Base-by-base conservation (phyloP, 2,113 vertebrate genomes). In the Lepisosteus oculatus region DNA sequence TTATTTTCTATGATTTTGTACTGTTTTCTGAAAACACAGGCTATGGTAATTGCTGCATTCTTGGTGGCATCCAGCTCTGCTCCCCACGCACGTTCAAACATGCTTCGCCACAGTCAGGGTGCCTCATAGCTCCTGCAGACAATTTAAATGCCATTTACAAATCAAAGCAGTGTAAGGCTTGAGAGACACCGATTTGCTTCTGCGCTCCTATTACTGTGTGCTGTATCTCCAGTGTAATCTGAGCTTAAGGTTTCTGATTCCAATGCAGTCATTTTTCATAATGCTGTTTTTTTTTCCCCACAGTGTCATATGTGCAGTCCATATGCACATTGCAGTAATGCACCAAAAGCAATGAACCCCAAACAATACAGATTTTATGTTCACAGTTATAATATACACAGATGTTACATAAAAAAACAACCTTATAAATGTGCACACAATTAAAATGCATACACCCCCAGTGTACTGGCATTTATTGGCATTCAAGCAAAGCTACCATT, bases 41-140 rank as follows among this genome's bases (percentile, higher is more conserved):
- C 80, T 70, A 29, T 11, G 73, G 84, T 87, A 83, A 84, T 87
- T 86, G 74, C 75, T 82, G 74, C 83, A 82, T 71, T 73, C 78
- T 73, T 7, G 29, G 41, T 70, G 73, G 81, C 69, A 77, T 72
- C 65, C 75, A 76, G 43, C 65, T 43, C 54, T 11, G 14, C 13
- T 8, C 43, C 67, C 51, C 65, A 65, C 70, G 51, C 41, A 65
- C 70, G 55, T 65, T 65, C n/a, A 65, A 65, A 65, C 55, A 51
- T 13, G 43, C n/a, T 65, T 14, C 7, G 43, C 45, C 13, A 44
- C 43, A 66, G 13, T 15, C 43, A 66, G 43, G 43, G 44, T n/a
- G 45, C 43, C 14, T 66, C 64, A 47, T 6, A 44, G 3, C 43
- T n/a, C 43, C 44, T 3, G 43, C 61, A 61, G 42, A 61, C 56